Evolutionary conservation across 1,140 invertebrate genomes (phyloP), one percentile per base, ranked within the genome.

Genomic region (Cotesia vestalis): DNA sequence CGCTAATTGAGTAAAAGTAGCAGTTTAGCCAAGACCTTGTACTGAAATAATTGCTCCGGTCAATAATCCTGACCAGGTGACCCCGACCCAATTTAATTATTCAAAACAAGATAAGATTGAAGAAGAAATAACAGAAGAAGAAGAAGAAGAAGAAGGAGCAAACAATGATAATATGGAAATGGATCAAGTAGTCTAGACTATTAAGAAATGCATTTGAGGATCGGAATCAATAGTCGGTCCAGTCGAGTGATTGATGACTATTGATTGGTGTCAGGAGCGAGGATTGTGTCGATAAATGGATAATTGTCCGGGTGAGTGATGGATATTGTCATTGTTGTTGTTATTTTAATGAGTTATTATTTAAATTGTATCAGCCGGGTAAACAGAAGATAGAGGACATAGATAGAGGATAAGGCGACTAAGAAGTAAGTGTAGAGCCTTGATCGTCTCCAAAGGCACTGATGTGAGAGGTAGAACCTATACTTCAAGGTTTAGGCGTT

Each of bases 11-110:
- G 68, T 70, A 72, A 66, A 75, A 73, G 67, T 73, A 40, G 36
- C 40, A 34, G 46, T 66, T 27, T 27, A 61, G 2, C 14, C 63
- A 40, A 64, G 27, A 66, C 74, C 74, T 73, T 75, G 74, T 68
- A 73, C 64, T 71, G 71, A 62, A 73, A 71, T 64, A 75, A 71
- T 67, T 64, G 55, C 40, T 46, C 14, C 52, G 62, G 71, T 75
- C 71, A 75, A 73, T 55, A 75, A 73, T 75, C 68, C 59, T 9
- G 46, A 72, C 74, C 69, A 73, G 74, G 62, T 59, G 62, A 52
- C 74, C 74, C 73, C 74, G 74, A 73, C 74, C 74, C 38, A 71
- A 68, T 73, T 75, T 27, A 27, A 52, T 40, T 17, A 27, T 51
- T 17, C 17, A 69, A 53, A 27, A 63, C 4, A 46, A 38, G 8